phyloP scores from a whole-genome alignment of 2,797 vertebrate genomes.

The Loriculus beryllinus region DNA sequence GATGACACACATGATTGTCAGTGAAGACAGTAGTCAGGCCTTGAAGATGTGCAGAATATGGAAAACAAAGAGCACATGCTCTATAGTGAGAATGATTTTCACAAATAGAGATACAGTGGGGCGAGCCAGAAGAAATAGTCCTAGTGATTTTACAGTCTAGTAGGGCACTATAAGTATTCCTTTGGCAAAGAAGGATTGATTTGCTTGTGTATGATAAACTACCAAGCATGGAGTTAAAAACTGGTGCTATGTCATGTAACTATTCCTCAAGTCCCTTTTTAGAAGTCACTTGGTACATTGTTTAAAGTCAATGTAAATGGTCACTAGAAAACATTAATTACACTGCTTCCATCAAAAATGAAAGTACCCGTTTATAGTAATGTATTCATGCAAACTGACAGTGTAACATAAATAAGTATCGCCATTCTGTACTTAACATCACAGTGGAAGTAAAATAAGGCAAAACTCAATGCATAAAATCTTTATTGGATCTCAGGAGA shows the following conservation, averaged over 20 bases:
- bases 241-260: background rate
- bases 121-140: background rate
- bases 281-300: slow-evolving; percentile 34
- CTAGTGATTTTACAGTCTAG: background rate
- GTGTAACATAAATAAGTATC: slow-evolving; percentile 46
- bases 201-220: background rate
- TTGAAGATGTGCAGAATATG: background rate
- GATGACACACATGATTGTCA: background rate
- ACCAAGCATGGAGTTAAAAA: slow-evolving; percentile 37
- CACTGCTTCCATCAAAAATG: slow-evolving; percentile 32
- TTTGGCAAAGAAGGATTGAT: background rate
- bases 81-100: background rate
- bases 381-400: slow-evolving; percentile 47
- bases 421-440: background rate
- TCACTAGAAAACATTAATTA: slow-evolving; percentile 55
- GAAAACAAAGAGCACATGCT: background rate
- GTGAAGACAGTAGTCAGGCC: background rate
- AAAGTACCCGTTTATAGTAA: slow-evolving; percentile 63
- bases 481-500: slow-evolving; percentile 46
- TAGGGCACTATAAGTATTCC: background rate
- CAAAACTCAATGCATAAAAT: slow-evolving; percentile 32
- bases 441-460: slow-evolving; percentile 26
- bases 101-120: background rate
- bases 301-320: slow-evolving; percentile 16
- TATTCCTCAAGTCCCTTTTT: slow-evolving; percentile 13